Evolutionary conservation across 1,140 invertebrate genomes (phyloP).

Genomic region (Apis laboriosa): DNA sequence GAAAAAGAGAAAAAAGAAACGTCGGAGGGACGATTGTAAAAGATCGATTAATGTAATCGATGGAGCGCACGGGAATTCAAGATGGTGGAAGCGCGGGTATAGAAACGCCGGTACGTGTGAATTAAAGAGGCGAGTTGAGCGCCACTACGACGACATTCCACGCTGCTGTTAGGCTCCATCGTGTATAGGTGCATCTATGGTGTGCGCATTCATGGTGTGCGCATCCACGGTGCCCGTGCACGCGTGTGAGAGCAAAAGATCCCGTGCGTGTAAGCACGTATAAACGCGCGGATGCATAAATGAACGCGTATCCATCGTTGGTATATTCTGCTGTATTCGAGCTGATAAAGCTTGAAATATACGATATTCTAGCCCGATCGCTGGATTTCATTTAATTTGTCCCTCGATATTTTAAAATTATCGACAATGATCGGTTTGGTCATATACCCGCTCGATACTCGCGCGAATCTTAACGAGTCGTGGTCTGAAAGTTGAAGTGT

Average conservation of each 20-base stretch:
- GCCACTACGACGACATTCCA: slow-evolving; percentile 81
- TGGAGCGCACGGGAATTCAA: background rate
- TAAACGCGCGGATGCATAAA: slow-evolving; percentile 56
- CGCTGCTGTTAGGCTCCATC: slow-evolving; percentile 72
- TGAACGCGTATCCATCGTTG: slow-evolving; percentile 35
- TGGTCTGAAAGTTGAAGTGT: no score
- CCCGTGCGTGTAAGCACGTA: slow-evolving; percentile 35
- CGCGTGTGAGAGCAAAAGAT: slow-evolving; percentile 58
- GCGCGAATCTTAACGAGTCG: no score
- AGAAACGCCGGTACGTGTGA: slow-evolving; percentile 69
- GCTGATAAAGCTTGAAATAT: background rate
- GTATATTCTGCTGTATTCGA: background rate
- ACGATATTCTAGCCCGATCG: background rate
- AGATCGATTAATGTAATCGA: slow-evolving; percentile 12
- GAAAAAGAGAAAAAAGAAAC: no score
- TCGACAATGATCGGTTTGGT: no score
- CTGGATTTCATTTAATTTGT: background rate
- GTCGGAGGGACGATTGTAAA: background rate
- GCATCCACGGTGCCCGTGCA: slow-evolving; percentile 57
- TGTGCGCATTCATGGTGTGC: slow-evolving; percentile 62
- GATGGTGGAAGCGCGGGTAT: background rate
- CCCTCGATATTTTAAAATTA: background rate
- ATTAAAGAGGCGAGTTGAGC: slow-evolving; percentile 80
- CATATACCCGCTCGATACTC: no score
- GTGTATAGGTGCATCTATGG: slow-evolving; percentile 62